Percentiles rank a stretch among this genome's conserved stretches.
Conservation (phyloP, 2,888 invertebrate species). For the Pollenia amentaria region DNA sequence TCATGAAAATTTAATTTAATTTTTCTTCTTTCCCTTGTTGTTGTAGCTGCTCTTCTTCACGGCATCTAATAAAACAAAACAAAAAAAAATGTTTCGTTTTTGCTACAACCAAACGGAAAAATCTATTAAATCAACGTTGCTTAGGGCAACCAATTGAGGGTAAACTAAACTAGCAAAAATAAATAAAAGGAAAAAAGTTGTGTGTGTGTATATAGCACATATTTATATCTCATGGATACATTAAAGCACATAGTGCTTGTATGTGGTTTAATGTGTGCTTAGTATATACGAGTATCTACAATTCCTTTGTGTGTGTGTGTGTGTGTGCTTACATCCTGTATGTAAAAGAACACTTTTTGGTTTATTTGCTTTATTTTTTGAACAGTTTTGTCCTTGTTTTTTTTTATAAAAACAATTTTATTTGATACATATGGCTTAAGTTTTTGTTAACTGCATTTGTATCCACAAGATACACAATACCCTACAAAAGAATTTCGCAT, state of each 20-base stretch:
- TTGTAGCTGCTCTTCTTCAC: neutral
- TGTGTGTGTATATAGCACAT: neutral
- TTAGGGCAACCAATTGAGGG: constrained; percentile 84
- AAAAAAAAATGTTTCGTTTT: constrained; percentile 27
- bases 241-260: neutral
- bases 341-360: constrained; percentile 42
- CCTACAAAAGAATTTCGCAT: constrained; percentile 63
- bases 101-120: constrained; percentile 79
- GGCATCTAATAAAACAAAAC: constrained; percentile 45
- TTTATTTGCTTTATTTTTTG: constrained; percentile 40
- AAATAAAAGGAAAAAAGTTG: neutral
- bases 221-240: constrained; percentile 34
- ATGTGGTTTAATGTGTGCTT: neutral
- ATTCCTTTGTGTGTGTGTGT: neutral
- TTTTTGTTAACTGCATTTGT: constrained; percentile 58
- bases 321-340: constrained; percentile 58
- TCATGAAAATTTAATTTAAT: constrained; percentile 46
- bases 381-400: constrained; percentile 66
- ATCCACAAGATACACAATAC: constrained; percentile 66
- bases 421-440: constrained; percentile 18
- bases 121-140: constrained; percentile 85
- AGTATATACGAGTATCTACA: neutral
- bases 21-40: neutral
- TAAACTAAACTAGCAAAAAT: constrained; percentile 80
- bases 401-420: constrained; percentile 18